These are phyloP conservation scores for Asbolus verrucosus DNA, from an alignment of 1,140 invertebrate species.

Conservation along the genomic window DNA sequence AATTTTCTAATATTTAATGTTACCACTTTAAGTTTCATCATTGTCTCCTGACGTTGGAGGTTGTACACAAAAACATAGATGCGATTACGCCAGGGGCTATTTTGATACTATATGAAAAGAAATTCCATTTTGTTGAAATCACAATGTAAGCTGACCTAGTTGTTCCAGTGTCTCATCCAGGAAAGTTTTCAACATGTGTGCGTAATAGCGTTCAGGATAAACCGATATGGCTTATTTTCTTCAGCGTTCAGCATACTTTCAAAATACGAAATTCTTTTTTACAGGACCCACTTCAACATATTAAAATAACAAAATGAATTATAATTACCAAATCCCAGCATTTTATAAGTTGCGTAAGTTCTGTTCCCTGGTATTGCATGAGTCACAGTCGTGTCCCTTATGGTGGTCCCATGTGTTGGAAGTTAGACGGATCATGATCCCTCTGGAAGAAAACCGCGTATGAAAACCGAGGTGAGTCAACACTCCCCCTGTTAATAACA, in stretches of 20 bases:
- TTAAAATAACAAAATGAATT: slow-evolving; percentile 5
- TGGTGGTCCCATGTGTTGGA: slow-evolving; percentile 51
- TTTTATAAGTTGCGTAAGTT: no score
- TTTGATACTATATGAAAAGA: neutral
- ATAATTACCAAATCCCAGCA: no score
- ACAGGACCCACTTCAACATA: neutral
- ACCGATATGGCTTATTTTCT: slow-evolving; percentile 5
- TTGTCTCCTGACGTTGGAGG: no score
- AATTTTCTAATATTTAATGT: no score
- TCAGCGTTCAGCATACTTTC: neutral
- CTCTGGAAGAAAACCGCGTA: slow-evolving; percentile 40
- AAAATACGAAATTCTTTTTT: slow-evolving; percentile 10
- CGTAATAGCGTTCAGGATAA: slow-evolving; percentile 7
- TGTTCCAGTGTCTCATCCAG: neutral
- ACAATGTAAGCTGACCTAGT: slow-evolving; percentile 15
- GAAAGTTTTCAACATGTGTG: slow-evolving; percentile 19
- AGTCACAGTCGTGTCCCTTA: slow-evolving; percentile 42
- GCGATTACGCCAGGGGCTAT: neutral
- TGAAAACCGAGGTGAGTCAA: slow-evolving; percentile 51
- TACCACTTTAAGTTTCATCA: no score
- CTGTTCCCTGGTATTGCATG: slow-evolving; percentile 36
- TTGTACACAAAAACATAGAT: neutral
- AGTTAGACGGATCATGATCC: slow-evolving; percentile 48
- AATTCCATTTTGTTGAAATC: slow-evolving; percentile 6
- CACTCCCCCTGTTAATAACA: slow-evolving; percentile 51